A percentile compares a stretch with the other conserved stretches of the same genome.
These are phyloP conservation scores for Sipha flava DNA, from an alignment of 1,140 invertebrate genomes.

Conservation along the genomic window DNA sequence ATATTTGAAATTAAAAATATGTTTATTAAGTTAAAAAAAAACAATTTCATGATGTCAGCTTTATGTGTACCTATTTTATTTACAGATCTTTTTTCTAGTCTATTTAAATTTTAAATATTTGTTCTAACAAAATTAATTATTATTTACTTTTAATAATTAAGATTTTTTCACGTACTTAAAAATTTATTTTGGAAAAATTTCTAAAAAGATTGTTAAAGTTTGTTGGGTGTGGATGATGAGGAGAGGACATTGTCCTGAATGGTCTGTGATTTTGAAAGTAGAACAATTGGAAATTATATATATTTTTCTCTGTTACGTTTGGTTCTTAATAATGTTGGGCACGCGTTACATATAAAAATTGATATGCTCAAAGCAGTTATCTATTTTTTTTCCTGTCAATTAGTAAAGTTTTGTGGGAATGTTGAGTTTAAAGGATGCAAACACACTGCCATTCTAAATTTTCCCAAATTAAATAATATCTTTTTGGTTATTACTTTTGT, in stretches of 20 bases:
- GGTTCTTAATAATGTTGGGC: background rate
- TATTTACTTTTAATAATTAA: conserved; percentile 20
- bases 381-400: conserved; percentile 20
- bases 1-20: background rate
- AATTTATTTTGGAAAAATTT: conserved; percentile 27
- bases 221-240: background rate
- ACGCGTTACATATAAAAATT: conserved; percentile 1
- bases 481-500: conserved; percentile 17
- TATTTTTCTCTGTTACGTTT: conserved; percentile 28
- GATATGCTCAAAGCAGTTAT: conserved; percentile 25
- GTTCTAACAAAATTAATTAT: background rate
- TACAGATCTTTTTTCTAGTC: conserved; percentile 27
- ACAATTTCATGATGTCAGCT: conserved; percentile 1
- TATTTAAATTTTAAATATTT: conserved; percentile 22
- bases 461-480: conserved; percentile 16
- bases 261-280: conserved; percentile 28
- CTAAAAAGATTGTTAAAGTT: conserved; percentile 17
- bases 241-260: background rate
- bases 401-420: conserved; percentile 14
- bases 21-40: conserved; percentile 21
- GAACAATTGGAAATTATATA: conserved; percentile 30
- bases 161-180: conserved; percentile 30
- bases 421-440: conserved; percentile 21
- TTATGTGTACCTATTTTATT: conserved; percentile 16
- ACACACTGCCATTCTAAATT: conserved; percentile 32